Evolutionary conservation across 2,113 vertebrate genomes (phyloP).

Genomic region (Gavia stellata): DNA sequence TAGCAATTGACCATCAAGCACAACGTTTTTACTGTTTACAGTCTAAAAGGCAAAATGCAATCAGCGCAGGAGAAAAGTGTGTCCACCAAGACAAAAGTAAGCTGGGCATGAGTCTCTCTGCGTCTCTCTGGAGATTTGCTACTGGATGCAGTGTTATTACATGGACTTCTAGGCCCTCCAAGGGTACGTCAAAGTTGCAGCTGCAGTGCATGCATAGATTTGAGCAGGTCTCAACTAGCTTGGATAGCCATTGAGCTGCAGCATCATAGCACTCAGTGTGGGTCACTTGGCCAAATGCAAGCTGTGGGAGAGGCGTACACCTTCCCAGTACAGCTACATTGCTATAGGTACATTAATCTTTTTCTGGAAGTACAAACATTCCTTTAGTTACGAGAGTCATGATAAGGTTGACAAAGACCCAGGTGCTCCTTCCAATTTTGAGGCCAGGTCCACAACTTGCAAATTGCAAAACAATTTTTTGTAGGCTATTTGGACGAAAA

Average conservation of each 20-base stretch:
- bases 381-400: not conserved
- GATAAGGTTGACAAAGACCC: not conserved
- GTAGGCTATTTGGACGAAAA: not conserved
- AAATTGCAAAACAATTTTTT: not conserved
- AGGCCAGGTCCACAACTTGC: not conserved
- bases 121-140: not conserved
- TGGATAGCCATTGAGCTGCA: not conserved
- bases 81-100: not conserved
- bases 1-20: not conserved
- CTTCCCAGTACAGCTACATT: not conserved
- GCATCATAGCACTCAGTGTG: not conserved
- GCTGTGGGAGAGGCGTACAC: not conserved
- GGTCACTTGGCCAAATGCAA: rapidly evolving
- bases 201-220: not conserved
- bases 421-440: not conserved
- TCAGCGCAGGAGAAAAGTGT: not conserved
- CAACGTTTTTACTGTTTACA: not conserved
- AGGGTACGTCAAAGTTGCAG: not conserved
- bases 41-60: not conserved
- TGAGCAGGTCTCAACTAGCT: not conserved
- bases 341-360: not conserved
- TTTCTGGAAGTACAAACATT: not conserved
- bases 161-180: not conserved
- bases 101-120: not conserved
- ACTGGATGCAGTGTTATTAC: not conserved